Conservation (phyloP, 2,888 invertebrate genomes). For the Chymomyza amoena region DNA sequence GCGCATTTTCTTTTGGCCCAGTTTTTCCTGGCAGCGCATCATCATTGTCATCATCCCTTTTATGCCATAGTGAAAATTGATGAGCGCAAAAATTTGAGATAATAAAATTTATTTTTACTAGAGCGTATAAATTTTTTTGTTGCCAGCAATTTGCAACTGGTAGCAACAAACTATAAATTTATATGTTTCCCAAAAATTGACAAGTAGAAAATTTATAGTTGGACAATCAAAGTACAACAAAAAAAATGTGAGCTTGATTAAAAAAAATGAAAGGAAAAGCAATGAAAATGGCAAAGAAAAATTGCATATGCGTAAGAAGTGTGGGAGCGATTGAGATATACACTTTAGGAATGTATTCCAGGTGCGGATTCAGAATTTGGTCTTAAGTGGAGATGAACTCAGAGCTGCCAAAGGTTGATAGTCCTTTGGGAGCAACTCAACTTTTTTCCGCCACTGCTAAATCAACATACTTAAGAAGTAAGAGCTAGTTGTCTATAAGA, state of each 20-base stretch:
- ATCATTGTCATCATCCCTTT: neutral
- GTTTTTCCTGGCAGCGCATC: neutral
- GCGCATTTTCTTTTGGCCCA: conserved; percentile 18
- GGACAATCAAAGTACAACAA: conserved; percentile 8
- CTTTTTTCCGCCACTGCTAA: too few species aligned
- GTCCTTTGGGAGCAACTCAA: too few species aligned
- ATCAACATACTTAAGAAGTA: too few species aligned
- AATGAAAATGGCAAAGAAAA: neutral
- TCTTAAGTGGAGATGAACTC: too few species aligned
- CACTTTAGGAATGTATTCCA: too few species aligned
- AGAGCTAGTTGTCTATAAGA: too few species aligned
- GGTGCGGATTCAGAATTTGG: too few species aligned
- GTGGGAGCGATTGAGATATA: conserved; percentile 11
- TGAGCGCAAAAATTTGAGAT: conserved; percentile 56
- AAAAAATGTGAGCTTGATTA: conserved; percentile 42
- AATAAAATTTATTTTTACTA: conserved; percentile 47
- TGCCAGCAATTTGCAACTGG: neutral
- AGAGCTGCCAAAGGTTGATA: too few species aligned
- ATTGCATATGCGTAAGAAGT: neutral
- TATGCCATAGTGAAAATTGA: conserved; percentile 41
- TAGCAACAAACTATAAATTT: neutral
- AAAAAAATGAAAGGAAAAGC: conserved; percentile 32
- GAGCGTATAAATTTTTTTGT: conserved; percentile 29
- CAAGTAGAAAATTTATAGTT: neutral
- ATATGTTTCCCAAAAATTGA: neutral